Percentiles rank a stretch among this genome's conserved stretches.
Evolutionary conservation across 92 coral and sea anemone genomes (phyloP).

Genomic region (Scolanthus callimorphus): DNA sequence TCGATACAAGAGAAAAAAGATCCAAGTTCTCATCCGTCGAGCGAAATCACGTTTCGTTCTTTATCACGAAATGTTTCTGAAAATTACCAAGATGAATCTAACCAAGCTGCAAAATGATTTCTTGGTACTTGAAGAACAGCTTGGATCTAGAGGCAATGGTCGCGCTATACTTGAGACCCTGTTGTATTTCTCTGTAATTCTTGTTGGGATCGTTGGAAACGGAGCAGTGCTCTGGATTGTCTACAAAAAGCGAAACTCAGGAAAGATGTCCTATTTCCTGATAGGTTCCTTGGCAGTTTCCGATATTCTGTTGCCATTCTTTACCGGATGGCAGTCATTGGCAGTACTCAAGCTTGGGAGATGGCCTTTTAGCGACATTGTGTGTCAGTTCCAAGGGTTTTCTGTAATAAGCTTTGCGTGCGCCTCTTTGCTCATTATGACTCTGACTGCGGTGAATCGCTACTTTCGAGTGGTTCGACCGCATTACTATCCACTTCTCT

Average conservation of each 20-base stretch:
- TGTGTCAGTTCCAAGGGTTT: conserved; percentile 70
- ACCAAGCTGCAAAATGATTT: no score
- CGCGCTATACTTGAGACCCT: conserved; percentile 5
- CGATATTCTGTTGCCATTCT: conserved; percentile 44
- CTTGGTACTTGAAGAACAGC: no score
- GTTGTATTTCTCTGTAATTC: conserved; percentile 1
- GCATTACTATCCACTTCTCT: conserved; percentile 26
- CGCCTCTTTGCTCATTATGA: conserved; percentile 49
- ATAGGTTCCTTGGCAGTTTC: conserved; percentile 59
- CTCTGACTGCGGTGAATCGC: conserved; percentile 63
- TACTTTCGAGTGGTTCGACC: conserved; percentile 60
- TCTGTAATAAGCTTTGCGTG: conserved; percentile 54
- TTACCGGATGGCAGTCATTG: conserved; percentile 51
- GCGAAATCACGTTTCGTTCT: no score
- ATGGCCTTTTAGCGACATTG: conserved; percentile 44
- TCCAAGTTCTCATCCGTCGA: no score
- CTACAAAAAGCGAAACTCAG: conserved; percentile 33
- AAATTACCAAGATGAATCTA: no score
- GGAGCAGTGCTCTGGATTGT: conserved; percentile 53
- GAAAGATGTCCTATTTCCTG: conserved; percentile 48
- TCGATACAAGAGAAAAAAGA: no score
- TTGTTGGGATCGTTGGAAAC: conserved; percentile 40
- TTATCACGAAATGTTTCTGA: no score
- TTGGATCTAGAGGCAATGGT: background rate
- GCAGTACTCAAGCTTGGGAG: conserved; percentile 30